phyloP scores from a whole-genome alignment of 92 coral and sea anemone genomes.

The Paragorgia papillata region DNA sequence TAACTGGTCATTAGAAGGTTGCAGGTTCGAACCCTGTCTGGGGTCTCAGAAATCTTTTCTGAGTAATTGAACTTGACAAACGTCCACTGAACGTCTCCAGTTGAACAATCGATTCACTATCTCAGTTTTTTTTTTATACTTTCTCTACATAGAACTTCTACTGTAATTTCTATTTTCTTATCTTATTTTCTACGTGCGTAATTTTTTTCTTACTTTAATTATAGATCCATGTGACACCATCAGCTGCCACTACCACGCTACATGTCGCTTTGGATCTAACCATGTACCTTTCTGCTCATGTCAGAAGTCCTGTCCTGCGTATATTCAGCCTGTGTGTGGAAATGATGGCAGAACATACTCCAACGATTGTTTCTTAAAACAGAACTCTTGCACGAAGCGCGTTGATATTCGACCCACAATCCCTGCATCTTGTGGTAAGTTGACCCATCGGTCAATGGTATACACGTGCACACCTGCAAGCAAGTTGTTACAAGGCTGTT shows the following conservation, averaged over 20 bases:
- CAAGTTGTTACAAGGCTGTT: no score
- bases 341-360: slow-evolving; percentile 29
- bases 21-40: no score
- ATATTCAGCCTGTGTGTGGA: slow-evolving; percentile 29
- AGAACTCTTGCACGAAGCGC: slow-evolving; percentile 20
- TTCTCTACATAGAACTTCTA: no score
- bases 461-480: no score
- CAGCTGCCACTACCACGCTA: slow-evolving; percentile 66
- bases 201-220: not conserved
- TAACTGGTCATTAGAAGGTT: no score
- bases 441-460: not conserved
- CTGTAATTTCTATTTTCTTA: no score
- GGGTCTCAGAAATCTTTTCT: no score
- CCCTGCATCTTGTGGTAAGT: slow-evolving; percentile 38
- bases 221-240: slow-evolving; percentile 74
- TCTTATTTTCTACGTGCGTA: no score
- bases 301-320: slow-evolving; percentile 8
- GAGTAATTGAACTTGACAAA: no score
- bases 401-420: slow-evolving; percentile 16
- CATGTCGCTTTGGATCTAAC: slow-evolving; percentile 61
- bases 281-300: slow-evolving; percentile 50
- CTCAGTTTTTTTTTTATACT: no score
- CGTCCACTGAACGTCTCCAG: no score
- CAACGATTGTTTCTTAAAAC: slow-evolving; percentile 35
- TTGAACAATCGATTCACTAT: no score